A percentile compares a stretch with the other conserved stretches of the same genome.
Conservation (phyloP, 2,113 vertebrate species). For the Typhlomys cinereus region DNA sequence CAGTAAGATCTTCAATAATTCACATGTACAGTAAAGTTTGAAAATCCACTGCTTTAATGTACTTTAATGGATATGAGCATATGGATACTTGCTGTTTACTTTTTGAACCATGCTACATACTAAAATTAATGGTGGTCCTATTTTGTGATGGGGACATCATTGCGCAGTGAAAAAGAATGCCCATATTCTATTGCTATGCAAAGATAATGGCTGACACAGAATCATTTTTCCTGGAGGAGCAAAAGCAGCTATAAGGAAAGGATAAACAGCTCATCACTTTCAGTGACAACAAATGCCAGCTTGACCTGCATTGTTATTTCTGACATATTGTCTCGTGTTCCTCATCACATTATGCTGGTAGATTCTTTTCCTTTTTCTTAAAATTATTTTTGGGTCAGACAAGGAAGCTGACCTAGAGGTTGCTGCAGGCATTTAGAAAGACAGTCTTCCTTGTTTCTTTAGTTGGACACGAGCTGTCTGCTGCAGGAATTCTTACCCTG, state of each 20-base stretch:
- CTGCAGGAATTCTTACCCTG: background rate
- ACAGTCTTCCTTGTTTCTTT: slow-evolving; percentile 16
- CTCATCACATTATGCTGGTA: slow-evolving; percentile 47
- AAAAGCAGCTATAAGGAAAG: background rate
- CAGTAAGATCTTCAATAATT: slow-evolving; percentile 1
- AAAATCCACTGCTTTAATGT: slow-evolving; percentile 22
- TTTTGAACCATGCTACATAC: background rate
- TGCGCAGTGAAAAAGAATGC: background rate
- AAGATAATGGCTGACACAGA: slow-evolving; percentile 45
- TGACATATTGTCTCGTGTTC: slow-evolving; percentile 59
- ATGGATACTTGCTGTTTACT: slow-evolving; percentile 45
- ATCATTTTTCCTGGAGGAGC: slow-evolving; percentile 58
- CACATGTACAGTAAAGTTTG: background rate
- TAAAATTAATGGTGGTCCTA: background rate
- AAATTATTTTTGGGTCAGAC: slow-evolving; percentile 57
- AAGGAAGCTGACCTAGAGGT: slow-evolving; percentile 56
- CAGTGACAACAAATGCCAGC: slow-evolving; percentile 52
- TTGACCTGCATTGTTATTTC: slow-evolving; percentile 70
- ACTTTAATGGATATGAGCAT: slow-evolving; percentile 27
- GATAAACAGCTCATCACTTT: slow-evolving; percentile 43
- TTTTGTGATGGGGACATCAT: background rate
- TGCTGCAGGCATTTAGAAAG: slow-evolving; percentile 61
- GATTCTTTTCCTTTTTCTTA: slow-evolving; percentile 13
- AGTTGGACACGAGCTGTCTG: background rate
- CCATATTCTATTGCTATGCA: background rate